phyloP scores from a whole-genome alignment of 2,888 invertebrate genomes.

The Epistrophe eligans region DNA sequence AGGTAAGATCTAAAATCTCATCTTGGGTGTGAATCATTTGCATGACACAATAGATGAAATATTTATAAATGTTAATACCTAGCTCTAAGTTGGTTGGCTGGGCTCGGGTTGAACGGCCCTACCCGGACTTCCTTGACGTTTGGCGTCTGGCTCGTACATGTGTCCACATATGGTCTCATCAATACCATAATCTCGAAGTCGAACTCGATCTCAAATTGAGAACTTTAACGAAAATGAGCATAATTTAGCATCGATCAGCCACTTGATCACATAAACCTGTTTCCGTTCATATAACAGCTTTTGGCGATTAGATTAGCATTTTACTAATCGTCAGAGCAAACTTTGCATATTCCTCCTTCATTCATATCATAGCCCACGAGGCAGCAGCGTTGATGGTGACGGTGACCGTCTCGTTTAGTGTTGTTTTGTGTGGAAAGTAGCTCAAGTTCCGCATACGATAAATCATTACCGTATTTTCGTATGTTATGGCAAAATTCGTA shows the following conservation, averaged over 20 bases:
- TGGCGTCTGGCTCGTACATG: conserved; percentile 13
- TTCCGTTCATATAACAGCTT: conserved; percentile 65
- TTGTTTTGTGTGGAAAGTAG: conserved; percentile 49
- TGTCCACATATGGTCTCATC: conserved; percentile 27
- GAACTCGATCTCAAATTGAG: not conserved
- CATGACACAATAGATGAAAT: conserved; percentile 75
- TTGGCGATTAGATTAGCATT: conserved; percentile 70
- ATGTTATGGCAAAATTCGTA: conserved; percentile 57
- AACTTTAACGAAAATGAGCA: conserved; percentile 33
- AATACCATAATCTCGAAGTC: not conserved
- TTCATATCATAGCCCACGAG: conserved; percentile 30
- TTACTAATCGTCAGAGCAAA: conserved; percentile 62
- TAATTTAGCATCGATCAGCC: conserved; percentile 23
- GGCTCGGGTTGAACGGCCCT: conserved; percentile 67
- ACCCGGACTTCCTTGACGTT: conserved; percentile 74
- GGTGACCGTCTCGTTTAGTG: not conserved
- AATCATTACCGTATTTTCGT: conserved; percentile 62
- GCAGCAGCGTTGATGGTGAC: not conserved
- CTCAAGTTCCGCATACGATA: conserved; percentile 63
- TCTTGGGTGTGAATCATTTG: conserved; percentile 69
- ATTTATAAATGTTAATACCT: conserved; percentile 65
- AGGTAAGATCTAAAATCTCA: conserved; percentile 68
- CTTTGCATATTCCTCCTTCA: conserved; percentile 44
- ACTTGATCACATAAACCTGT: conserved; percentile 53
- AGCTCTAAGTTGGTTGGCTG: conserved; percentile 28